Evolutionary conservation across 2,797 vertebrate species (phyloP).

Genomic region (Notamacropus eugenii): DNA sequence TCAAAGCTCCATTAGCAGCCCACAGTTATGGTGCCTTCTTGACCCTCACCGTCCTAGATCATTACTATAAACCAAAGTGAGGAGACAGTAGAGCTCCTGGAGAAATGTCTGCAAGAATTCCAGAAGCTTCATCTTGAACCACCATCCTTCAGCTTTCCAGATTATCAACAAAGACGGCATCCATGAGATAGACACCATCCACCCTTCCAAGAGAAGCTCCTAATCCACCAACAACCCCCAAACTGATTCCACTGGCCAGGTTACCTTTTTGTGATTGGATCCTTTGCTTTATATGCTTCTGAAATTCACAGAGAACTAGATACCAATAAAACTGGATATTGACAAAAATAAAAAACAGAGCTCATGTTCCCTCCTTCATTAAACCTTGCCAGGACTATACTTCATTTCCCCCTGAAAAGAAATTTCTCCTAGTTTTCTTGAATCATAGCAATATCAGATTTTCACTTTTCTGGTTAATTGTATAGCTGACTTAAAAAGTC

Average conservation of each 20-base stretch:
- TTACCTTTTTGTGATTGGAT: no score
- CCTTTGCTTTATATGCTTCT: no score
- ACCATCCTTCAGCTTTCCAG: slow-evolving; percentile 93
- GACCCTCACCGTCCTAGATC: slow-evolving; percentile 96
- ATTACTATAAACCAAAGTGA: slow-evolving; percentile 96
- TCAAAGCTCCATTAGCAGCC: slow-evolving; percentile 96
- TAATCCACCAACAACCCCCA: slow-evolving; percentile 68
- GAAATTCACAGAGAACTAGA: no score
- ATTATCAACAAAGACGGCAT: slow-evolving; percentile 97
- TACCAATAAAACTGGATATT: no score
- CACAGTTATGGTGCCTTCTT: slow-evolving; percentile 97
- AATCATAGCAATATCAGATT: no score
- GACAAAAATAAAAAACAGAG: no score
- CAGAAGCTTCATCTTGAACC: slow-evolving; percentile 95
- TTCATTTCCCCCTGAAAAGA: no score
- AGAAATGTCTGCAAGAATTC: slow-evolving; percentile 85
- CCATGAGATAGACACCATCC: slow-evolving; percentile 92
- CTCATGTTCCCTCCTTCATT: no score
- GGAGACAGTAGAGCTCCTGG: slow-evolving; percentile 79
- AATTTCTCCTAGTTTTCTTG: no score
- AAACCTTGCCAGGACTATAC: no score
- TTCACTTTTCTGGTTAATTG: no score
- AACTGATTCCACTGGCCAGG: slow-evolving; percentile 21
- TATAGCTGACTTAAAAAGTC: no score
- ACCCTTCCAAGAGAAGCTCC: slow-evolving; percentile 83